These are phyloP conservation scores for Acomys russatus DNA, from an alignment of 2,797 vertebrate species.

Conservation along the genomic window DNA sequence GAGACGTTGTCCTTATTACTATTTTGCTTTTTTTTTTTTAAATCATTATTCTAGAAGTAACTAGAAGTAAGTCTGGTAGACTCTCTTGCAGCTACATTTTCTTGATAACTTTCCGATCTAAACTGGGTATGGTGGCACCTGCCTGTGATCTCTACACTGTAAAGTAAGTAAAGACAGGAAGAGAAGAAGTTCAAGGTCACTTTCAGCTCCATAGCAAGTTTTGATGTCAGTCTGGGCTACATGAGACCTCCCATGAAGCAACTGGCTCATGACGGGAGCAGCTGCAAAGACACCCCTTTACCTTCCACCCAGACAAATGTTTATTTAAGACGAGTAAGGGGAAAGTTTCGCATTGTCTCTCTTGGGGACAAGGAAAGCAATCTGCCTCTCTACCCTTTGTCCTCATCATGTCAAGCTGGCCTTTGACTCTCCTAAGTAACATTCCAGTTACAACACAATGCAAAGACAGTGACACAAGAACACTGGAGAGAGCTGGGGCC, in stretches of 20 bases:
- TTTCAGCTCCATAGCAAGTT: background rate
- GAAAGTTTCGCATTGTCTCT: background rate
- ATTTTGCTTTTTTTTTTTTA: background rate
- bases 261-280: background rate
- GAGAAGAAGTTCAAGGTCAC: background rate
- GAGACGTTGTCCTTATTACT: background rate
- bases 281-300: background rate
- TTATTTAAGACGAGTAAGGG: constrained; percentile 14
- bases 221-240: background rate
- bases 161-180: background rate
- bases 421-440: background rate
- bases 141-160: background rate
- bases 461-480: background rate
- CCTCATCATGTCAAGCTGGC: background rate
- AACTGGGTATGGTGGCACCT: background rate
- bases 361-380: background rate
- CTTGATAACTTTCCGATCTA: background rate
- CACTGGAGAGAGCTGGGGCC: background rate
- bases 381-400: background rate
- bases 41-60: constrained; percentile 49
- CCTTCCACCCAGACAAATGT: background rate
- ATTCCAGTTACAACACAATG: background rate
- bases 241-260: background rate
- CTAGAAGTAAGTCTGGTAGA: background rate
- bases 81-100: constrained; percentile 34